These are phyloP conservation scores for Stenichneumon culpator DNA, from an alignment of 2,888 invertebrate species.

Conservation along the genomic window DNA sequence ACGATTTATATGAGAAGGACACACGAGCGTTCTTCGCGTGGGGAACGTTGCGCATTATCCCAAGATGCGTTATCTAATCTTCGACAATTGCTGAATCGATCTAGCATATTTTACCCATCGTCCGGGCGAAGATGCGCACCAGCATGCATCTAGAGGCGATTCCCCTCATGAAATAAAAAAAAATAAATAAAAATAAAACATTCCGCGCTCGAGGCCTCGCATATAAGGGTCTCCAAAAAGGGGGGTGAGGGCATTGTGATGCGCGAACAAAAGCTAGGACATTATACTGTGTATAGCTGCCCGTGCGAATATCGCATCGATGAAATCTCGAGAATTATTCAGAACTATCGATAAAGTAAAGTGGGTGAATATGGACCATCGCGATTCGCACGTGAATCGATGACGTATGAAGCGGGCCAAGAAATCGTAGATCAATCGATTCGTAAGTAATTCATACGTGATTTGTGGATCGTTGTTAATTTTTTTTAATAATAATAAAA, in stretches of 20 bases:
- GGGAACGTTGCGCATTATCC: slow-evolving; percentile 54
- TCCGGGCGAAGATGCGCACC: slow-evolving; percentile 56
- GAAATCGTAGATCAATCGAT: not conserved
- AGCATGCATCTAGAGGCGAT: slow-evolving; percentile 56
- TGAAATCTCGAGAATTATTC: slow-evolving; percentile 62
- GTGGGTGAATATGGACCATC: not conserved
- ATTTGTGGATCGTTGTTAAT: not conserved
- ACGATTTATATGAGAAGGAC: not conserved
- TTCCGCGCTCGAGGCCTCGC: slow-evolving; percentile 36
- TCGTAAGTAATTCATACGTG: not conserved
- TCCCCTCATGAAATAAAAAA: slow-evolving; percentile 12
- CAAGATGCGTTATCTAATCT: slow-evolving; percentile 67
- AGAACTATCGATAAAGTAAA: slow-evolving; percentile 59
- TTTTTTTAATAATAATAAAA: not conserved
- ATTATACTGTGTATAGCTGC: slow-evolving; percentile 28
- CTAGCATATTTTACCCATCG: slow-evolving; percentile 62
- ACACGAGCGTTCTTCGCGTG: slow-evolving; percentile 18
- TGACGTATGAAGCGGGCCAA: not conserved
- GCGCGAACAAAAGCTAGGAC: slow-evolving; percentile 61
- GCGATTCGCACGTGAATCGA: not conserved
- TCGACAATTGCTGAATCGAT: slow-evolving; percentile 69
- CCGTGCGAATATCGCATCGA: slow-evolving; percentile 59
- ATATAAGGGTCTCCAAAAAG: slow-evolving; percentile 47
- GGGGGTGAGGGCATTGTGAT: slow-evolving; percentile 53
- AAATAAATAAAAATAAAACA: slow-evolving; percentile 37